Evolutionary conservation across 2,797 vertebrate species (phyloP).

Genomic region (Phalloptychus januarius): DNA sequence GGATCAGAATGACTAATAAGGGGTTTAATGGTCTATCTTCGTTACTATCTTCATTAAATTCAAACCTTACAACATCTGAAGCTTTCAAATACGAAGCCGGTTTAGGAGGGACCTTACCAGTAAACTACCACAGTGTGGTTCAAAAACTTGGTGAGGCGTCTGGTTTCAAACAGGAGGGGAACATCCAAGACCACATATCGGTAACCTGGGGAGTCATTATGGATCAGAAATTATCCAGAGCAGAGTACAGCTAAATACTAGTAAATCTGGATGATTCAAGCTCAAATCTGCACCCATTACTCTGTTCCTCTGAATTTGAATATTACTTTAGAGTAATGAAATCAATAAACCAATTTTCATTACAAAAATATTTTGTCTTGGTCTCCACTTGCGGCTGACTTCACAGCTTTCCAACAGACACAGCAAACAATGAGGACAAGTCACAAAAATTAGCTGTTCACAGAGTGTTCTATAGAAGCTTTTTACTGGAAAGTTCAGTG

Average conservation of each 20-base stretch:
- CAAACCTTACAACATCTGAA: slow-evolving; percentile 22
- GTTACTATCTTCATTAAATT: no score
- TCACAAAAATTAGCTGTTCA: neutral
- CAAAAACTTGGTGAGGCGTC: slow-evolving; percentile 86
- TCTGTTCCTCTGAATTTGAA: neutral
- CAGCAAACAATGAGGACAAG: neutral
- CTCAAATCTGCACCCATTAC: neutral
- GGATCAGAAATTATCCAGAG: slow-evolving; percentile 16
- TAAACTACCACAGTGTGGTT: slow-evolving; percentile 94
- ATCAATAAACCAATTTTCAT: neutral
- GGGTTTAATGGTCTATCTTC: slow-evolving; percentile 29
- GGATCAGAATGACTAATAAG: no score
- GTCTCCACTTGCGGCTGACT: neutral
- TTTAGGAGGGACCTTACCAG: slow-evolving; percentile 83
- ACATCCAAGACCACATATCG: slow-evolving; percentile 95
- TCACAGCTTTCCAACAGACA: neutral
- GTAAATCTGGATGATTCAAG: neutral
- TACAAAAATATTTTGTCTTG: neutral
- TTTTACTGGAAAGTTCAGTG: neutral
- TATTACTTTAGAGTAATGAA: neutral
- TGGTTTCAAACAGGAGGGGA: slow-evolving; percentile 94
- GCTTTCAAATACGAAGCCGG: slow-evolving; percentile 16
- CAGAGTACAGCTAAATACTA: neutral
- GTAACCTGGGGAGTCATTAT: slow-evolving; percentile 82
- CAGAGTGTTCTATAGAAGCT: neutral